Evolutionary conservation across 2,797 vertebrate species (phyloP), one percentile per base, ranked within the genome.

Genomic region (Hybognathus amarus): DNA sequence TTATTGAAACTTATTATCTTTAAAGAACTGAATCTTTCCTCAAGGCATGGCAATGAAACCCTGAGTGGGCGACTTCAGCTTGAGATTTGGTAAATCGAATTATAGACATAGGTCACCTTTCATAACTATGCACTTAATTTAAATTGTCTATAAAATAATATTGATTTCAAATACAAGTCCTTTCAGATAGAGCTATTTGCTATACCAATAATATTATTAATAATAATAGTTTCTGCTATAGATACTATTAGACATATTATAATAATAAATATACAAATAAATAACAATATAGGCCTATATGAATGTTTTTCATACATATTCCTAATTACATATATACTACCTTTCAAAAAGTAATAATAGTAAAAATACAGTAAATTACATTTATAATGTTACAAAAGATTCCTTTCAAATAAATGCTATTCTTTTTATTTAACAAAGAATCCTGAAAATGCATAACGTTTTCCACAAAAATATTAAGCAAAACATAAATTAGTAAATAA

Each of bases 21-120:
- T 79, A 67, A 63, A 40, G 64, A 88, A 63, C 36, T n/a, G 11
- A 80, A 50, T 67, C 6, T 36, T 73, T 77, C 73, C 73, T 78
- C 6, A 70, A 74, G 85, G 67, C 80, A 80, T 61, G 27, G 69
- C 61, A 42, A 70, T 50, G 20, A 61, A 71, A 61, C 40, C 47
- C 30, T 56, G 30, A 79, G 77, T 24, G 30, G 52, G 68, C 12
- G 59, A n/a, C 45, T 79, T 77, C 40, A 74, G 82, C 66, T 47
- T 71, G 64, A 38, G 47, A 45, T 77, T 80, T 80, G 27, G 64
- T 70, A 59, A 80, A 80, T 56, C 17, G 56, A 42, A 54, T 5
- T 2, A 69, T 52, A 67, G 18, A 82, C 24, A 64, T 56, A 85
- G 17, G 18, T 47, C 77, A 42, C 61, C 40, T 42, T 40, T 24